Evolutionary conservation across 2,888 invertebrate genomes (phyloP), one percentile per base, ranked within the genome.

Genomic region (Hermodice carunculata): DNA sequence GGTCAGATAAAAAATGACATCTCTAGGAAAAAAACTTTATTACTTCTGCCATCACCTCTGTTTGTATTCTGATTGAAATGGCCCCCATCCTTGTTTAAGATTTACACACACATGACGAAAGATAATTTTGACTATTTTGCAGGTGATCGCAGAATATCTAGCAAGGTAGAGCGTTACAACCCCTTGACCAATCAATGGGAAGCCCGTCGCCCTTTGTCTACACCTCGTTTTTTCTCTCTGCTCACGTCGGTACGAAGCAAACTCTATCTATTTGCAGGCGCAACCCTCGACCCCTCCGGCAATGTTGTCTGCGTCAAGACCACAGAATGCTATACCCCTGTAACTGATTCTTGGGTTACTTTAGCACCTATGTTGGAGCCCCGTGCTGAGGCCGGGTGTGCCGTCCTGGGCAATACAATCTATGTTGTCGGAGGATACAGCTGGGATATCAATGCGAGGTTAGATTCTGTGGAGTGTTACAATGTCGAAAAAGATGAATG

Each of bases 361-460:
- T 37, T 77, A 8, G 64, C 64, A 11, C 60, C 60, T 11, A 74
- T 79, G 71, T 54, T 66, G 48, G 74, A 71, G 1, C 78, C 79
- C 3, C 62, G 79, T 1, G 74, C 78, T 19, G 79, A 79, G 61
- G 75, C 71, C 46, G 78, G 76, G 6, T 72, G 72, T 54, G 54
- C 70, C 26, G 46, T 67, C 1, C 24, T 74, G 1, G 70, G 68
- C 8, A 67, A 71, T 46, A 71, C 71, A 52, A 69, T 79, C 19
- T 79, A 74, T 49, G 57, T 79, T 6, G 52, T 74, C 17, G 79
- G 79, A 8, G 79, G 79, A 1, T 78, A 79, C 68, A 74, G 76
- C 64, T 79, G 79, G 79, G 71, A 74, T 42, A 58, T 53, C 1
- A 65, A 66, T 40, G 61, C 68, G 52, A 59, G 79, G 14, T 67